These are phyloP conservation scores for Tenthredo mesomela DNA, from an alignment of 2,888 invertebrate species.

Conservation along the genomic window DNA sequence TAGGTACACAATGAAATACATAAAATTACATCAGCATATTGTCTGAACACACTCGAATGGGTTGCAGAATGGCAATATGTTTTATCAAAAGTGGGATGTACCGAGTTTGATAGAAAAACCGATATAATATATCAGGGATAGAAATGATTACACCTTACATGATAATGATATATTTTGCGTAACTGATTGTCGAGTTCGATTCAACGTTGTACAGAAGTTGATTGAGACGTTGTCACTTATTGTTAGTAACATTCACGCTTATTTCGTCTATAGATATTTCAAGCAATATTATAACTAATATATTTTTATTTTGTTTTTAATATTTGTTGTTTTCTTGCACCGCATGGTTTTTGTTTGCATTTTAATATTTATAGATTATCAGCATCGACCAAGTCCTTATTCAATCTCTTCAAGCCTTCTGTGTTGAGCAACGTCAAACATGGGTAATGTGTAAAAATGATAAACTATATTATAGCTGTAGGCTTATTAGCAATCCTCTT, in stretches of 20 bases:
- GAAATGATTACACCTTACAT: background rate
- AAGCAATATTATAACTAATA: background rate
- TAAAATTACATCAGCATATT: background rate
- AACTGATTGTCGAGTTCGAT: background rate
- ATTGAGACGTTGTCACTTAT: slow-evolving; percentile 29
- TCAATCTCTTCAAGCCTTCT: slow-evolving; percentile 78
- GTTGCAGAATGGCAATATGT: background rate
- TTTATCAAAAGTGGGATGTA: slow-evolving; percentile 4
- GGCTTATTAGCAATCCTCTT: slow-evolving; percentile 15
- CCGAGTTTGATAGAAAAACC: background rate
- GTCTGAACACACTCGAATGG: background rate
- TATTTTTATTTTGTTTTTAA: slow-evolving; percentile 13
- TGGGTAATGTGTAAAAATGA: slow-evolving; percentile 69
- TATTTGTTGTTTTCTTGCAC: slow-evolving; percentile 64
- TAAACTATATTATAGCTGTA: slow-evolving; percentile 31
- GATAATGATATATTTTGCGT: background rate
- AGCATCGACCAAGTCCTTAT: slow-evolving; percentile 78
- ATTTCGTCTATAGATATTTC: slow-evolving; percentile 19
- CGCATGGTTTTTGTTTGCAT: slow-evolving; percentile 74
- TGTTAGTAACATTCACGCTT: slow-evolving; percentile 36
- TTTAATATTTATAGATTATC: slow-evolving; percentile 76
- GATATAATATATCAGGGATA: background rate
- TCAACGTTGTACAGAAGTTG: background rate
- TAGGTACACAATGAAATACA: background rate
- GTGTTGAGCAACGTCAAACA: slow-evolving; percentile 76